Evolutionary conservation across 2,888 invertebrate genomes (phyloP), one percentile per base, ranked within the genome.

Genomic region (Metalampra italica): DNA sequence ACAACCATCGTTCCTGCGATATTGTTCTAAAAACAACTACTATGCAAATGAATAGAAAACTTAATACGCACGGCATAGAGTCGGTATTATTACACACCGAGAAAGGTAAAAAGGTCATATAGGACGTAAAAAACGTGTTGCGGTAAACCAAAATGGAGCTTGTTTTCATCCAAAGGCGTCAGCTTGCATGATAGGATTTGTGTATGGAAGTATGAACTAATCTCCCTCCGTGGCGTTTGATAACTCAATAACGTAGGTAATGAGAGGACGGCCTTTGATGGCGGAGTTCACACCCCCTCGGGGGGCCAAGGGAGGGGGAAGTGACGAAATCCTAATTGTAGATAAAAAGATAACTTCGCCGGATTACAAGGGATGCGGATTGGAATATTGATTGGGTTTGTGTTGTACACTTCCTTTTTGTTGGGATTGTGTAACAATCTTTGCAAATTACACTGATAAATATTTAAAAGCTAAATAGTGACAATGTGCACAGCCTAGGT

Each of bases 131-230:
- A 61, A 49, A 65, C 67, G 63, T 67, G 67, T 72, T 85, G 89
- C 75, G 90, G 88, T 84, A 73, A 75, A 80, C 87, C 87, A 74
- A 86, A 87, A 83, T 82, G 78, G 75, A 82, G 82, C 78, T 81
- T 81, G 85, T 86, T 84, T 82, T 78, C 74, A 77, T 82, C 72
- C 75, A 76, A 78, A 90, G 86, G 90, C 90, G 90, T 90, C 90
- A 88, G 89, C 82, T 83, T 89, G 90, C 85, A 72, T 90, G 90
- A 90, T 90, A 82, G 84, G 90, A 90, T 89, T 88, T 83, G 83
- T 78, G 78, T 84, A 86, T 88, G 86, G 86, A 85, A 88, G 87
- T 87, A 86, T 88, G 87, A 83, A 87, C 87, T 88, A 86, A 89
- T 87, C 88, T 82, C 82, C 84, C 87, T 79, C 74, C 74, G 73